Evolutionary conservation across 2,888 invertebrate species (phyloP).

Genomic region (Mylabris sibirica): DNA sequence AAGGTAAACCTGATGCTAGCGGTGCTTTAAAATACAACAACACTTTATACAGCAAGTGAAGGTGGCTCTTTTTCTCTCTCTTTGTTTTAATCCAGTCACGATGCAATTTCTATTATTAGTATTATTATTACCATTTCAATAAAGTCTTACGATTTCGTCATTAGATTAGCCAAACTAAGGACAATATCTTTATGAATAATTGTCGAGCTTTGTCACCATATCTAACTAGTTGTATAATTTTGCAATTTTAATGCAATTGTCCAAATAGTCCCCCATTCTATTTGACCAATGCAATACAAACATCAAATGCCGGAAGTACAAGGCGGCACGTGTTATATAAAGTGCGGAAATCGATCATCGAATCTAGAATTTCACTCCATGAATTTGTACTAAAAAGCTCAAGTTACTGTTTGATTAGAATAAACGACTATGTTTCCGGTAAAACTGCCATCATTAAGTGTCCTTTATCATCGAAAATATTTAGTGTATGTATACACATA

Average conservation of each 20-base stretch:
- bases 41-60: conserved; percentile 26
- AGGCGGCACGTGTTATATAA: conserved; percentile 8
- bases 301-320: conserved; percentile 9
- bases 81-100: conserved; percentile 29
- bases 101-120: conserved; percentile 21
- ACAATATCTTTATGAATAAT: too few species aligned
- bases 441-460: background rate
- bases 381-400: conserved; percentile 14
- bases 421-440: conserved; percentile 9
- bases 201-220: too few species aligned
- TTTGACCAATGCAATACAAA: background rate
- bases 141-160: conserved; percentile 9
- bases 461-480: background rate
- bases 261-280: background rate
- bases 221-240: background rate
- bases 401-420: conserved; percentile 14
- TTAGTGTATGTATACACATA: background rate
- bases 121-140: background rate
- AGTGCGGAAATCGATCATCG: conserved; percentile 14
- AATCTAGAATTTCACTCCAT: background rate
- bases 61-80: conserved; percentile 21
- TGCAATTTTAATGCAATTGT: background rate
- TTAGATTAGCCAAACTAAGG: background rate
- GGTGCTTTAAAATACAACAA: conserved; percentile 7
- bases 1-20: conserved; percentile 27